These are phyloP conservation scores for Quadriops clusia DNA, from an alignment of 2,888 invertebrate genomes.

Conservation along the genomic window DNA sequence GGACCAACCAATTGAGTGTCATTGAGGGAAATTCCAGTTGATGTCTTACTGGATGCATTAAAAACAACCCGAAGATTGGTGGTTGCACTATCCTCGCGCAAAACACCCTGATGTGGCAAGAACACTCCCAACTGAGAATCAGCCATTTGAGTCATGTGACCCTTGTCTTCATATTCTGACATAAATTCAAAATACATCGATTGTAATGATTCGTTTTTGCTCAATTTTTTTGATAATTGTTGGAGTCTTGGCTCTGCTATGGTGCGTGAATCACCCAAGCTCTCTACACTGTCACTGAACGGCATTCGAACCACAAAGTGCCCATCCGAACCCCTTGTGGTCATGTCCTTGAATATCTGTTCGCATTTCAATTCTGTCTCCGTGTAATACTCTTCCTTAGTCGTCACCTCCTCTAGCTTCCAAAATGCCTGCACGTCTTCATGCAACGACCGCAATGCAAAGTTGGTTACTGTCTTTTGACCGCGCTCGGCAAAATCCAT, in stretches of 20 bases:
- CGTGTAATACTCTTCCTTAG: neutral
- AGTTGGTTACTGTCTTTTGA: neutral
- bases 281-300: neutral
- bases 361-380: neutral
- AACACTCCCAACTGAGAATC: conserved; percentile 1
- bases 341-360: conserved; percentile 1
- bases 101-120: conserved; percentile 6
- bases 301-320: conserved; percentile 4
- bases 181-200: conserved; percentile 13
- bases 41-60: too few species aligned
- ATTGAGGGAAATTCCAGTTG: too few species aligned
- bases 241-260: conserved; percentile 10
- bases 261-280: neutral
- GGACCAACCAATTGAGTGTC: too few species aligned
- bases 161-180: conserved; percentile 11
- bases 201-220: conserved; percentile 10
- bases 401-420: neutral
- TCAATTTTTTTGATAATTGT: conserved; percentile 12
- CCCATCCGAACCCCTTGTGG: conserved; percentile 1
- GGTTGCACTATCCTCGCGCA: conserved; percentile 3
- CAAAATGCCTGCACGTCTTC: neutral
- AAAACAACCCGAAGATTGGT: too few species aligned
- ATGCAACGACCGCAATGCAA: neutral
- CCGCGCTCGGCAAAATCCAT: too few species aligned
- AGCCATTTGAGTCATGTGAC: conserved; percentile 11